phyloP scores from a whole-genome alignment of 2,113 vertebrate genomes.

The Piaya cayana region DNA sequence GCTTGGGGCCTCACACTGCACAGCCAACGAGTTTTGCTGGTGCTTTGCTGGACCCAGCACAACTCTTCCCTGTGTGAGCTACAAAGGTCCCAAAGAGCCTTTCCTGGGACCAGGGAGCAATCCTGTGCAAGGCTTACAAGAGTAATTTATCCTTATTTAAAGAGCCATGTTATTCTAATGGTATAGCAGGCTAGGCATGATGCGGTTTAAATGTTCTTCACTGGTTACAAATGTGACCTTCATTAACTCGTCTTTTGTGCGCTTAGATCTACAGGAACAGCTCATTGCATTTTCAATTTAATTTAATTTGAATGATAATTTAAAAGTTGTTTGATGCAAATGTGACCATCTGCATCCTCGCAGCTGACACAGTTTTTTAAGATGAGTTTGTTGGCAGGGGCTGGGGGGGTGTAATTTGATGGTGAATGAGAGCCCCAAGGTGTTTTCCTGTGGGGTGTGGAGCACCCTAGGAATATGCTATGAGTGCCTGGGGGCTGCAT shows the following conservation, averaged over 20 bases:
- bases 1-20: background rate
- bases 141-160: background rate
- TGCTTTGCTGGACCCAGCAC: background rate
- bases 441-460: background rate
- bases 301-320: constrained; percentile 79
- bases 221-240: constrained; percentile 60
- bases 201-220: constrained; percentile 39
- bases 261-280: constrained; percentile 58
- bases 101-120: background rate
- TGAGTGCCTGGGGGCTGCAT: background rate
- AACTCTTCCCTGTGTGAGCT: background rate
- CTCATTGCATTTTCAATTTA: constrained; percentile 71
- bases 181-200: background rate
- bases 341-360: constrained; percentile 71
- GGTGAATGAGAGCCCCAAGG: background rate
- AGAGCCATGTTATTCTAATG: constrained; percentile 1
- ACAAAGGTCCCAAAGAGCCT: background rate
- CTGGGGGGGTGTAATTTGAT: background rate
- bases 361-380: constrained; percentile 64
- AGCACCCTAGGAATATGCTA: background rate
- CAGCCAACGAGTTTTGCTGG: background rate
- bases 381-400: constrained; percentile 19
- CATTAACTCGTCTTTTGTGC: constrained; percentile 43
- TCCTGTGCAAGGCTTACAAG: background rate
- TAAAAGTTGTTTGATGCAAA: constrained; percentile 73